Evolutionary conservation across 2,797 vertebrate species (phyloP), one percentile per base, ranked within the genome.

Genomic region (Brachyalestes nurse): DNA sequence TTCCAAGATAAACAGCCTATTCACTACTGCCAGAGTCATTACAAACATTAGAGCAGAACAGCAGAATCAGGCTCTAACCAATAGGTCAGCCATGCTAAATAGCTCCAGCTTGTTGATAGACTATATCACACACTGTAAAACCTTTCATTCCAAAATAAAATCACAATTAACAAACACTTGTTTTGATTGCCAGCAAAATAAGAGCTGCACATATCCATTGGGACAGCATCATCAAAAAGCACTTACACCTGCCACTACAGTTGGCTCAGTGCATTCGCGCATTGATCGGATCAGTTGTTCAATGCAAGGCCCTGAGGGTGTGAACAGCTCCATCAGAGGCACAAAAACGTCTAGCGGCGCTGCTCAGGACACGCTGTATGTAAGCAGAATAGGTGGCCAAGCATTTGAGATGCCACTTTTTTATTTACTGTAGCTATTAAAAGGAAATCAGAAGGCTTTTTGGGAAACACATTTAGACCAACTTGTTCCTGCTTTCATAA

Each of bases 181-280:
- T 9, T 19, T 51, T 49, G 53, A 21, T 34, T 74, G 19, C 49
- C 28, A 47, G 1, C 40, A 58, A 62, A 76, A 62, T 28, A 28
- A 70, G 5, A 40, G n/a, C 62, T 47, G 64, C 23, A 58, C 16
- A 17, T 13, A 19, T 53, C 2, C 28, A 51, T 19, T 75, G 34
- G 14, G 10, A 5, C 65, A 75, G 71, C 49, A 64, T 70, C 66
- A 25, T 42, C 34, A 23, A 42, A 78, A 62, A 77, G 57, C 2
- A 10, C 66, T 66, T 62, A n/a, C n/a, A 45, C 47, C 65, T 58
- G 61, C 17, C 13, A 34, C 13, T 75, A 64, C 42, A n/a, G 53
- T 73, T 77, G 72, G 55, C 83, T 77, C 76, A 57, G 10, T 19
- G 66, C 45, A 55, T 34, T 16, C 60, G 57, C 53, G 75, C 64